A percentile compares a stretch with the other conserved stretches of the same genome.
These are phyloP conservation scores for Plecotus auritus DNA, from an alignment of 2,113 vertebrate species.

Conservation along the genomic window DNA sequence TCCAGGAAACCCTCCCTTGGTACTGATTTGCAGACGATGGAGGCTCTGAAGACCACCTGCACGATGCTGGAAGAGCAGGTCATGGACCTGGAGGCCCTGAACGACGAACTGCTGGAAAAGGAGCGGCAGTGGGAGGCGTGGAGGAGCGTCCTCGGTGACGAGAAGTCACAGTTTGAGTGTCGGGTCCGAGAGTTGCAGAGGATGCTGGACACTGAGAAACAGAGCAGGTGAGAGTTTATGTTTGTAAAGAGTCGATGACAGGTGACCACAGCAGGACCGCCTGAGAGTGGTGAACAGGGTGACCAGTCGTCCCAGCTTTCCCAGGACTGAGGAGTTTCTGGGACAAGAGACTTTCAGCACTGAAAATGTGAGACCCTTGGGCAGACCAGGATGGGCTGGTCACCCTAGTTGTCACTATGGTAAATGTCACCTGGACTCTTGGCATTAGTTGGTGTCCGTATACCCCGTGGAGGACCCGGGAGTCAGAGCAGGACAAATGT, in stretches of 20 bases:
- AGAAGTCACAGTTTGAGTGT: conserved; percentile 96
- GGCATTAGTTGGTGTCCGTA: conserved; percentile 43
- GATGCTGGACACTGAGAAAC: conserved; percentile 96
- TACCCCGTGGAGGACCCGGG: neutral
- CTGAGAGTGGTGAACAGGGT: conserved; percentile 2
- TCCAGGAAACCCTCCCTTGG: conserved; percentile 62
- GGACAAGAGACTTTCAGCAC: neutral
- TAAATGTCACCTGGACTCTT: conserved; percentile 20
- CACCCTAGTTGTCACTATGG: neutral
- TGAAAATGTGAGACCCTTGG: neutral
- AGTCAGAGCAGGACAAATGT: conserved; percentile 16
- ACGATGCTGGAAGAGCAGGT: conserved; percentile 99
- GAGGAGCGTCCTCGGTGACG: conserved; percentile 93
- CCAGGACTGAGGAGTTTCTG: neutral
- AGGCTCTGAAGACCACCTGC: conserved; percentile 99
- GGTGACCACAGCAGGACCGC: neutral
- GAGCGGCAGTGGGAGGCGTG: conserved; percentile 99
- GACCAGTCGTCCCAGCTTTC: neutral
- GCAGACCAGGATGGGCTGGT: neutral
- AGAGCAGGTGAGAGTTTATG: conserved; percentile 88
- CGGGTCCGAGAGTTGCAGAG: conserved; percentile 94
- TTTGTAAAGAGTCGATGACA: neutral
- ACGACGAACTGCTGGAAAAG: conserved; percentile 96
- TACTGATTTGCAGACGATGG: conserved; percentile 91
- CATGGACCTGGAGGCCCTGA: conserved; percentile 95